These are phyloP conservation scores for Diarsia rubi DNA, from an alignment of 2,888 invertebrate species.

Conservation along the genomic window DNA sequence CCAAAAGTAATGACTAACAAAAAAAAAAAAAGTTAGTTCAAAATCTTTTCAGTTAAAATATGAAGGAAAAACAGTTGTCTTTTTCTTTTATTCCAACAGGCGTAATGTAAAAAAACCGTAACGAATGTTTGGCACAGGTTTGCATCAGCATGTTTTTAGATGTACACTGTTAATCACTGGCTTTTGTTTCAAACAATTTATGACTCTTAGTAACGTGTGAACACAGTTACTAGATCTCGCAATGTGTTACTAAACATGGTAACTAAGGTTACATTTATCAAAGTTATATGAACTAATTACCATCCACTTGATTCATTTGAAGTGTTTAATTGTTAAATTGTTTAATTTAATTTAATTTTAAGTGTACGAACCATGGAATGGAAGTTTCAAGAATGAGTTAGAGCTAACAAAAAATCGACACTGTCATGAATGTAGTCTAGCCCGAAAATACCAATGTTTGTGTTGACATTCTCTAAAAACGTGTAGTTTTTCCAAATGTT, in stretches of 20 bases:
- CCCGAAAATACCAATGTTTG: conserved; percentile 73
- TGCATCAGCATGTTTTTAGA: conserved; percentile 52
- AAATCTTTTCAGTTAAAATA: background rate
- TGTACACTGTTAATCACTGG: conserved; percentile 57
- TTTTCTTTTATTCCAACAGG: conserved; percentile 20
- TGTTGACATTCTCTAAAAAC: conserved; percentile 63
- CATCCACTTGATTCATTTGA: conserved; percentile 3
- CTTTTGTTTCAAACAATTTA: conserved; percentile 64
- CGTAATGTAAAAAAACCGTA: conserved; percentile 39
- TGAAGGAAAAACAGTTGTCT: background rate
- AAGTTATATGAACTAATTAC: conserved; percentile 20
- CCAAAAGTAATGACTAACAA: too few species aligned
- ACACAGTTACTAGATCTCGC: conserved; percentile 51
- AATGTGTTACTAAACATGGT: conserved; percentile 27
- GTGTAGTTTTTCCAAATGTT: conserved; percentile 53
- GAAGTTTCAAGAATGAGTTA: conserved; percentile 23
- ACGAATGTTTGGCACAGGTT: conserved; percentile 67
- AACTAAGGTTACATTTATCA: conserved; percentile 31
- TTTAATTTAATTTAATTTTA: too few species aligned
- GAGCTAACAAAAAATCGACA: conserved; percentile 68
- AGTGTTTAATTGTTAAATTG: conserved; percentile 28
- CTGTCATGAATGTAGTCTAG: conserved; percentile 69
- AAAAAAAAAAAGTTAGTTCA: too few species aligned
- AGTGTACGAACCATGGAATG: conserved; percentile 18
- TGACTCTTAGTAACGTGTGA: conserved; percentile 57